Percentiles rank a stretch among this genome's conserved stretches.
phyloP scores from a whole-genome alignment of 2,113 vertebrate species.

The Limnothrissa miodon region DNA sequence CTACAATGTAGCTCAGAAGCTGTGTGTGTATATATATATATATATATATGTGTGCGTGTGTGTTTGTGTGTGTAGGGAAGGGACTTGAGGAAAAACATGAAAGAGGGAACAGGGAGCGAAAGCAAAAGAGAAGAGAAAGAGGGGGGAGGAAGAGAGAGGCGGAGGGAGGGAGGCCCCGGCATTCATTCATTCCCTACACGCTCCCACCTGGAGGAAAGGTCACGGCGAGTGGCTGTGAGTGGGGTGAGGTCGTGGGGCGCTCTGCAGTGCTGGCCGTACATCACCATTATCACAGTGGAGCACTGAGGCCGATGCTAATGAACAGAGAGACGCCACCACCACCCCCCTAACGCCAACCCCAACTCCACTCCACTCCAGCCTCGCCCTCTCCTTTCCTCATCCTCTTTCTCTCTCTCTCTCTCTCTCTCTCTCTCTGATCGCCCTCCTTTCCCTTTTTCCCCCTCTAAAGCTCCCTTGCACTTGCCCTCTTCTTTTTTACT shows the following conservation, averaged over 20 bases:
- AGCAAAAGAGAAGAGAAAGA: neutral
- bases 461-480: neutral
- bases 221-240: conserved; percentile 31
- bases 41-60: neutral
- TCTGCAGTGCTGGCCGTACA: conserved; percentile 59
- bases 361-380: neutral
- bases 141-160: neutral
- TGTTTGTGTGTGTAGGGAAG: neutral
- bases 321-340: conserved; percentile 3
- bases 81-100: neutral
- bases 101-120: neutral
- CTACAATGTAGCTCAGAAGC: neutral
- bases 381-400: neutral
- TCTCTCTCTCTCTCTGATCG: neutral
- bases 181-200: conserved; percentile 14
- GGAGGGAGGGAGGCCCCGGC: neutral
- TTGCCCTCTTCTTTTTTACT: neutral
- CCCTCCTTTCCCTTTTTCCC: neutral
- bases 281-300: conserved; percentile 70
- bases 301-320: conserved; percentile 62
- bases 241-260: conserved; percentile 15
- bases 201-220: conserved; percentile 56
- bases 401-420: neutral
- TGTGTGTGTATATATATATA: neutral
- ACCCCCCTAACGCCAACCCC: neutral